A percentile compares a stretch with the other conserved stretches of the same genome.
Conservation (phyloP, 2,888 invertebrate genomes). For the Crossocerus cetratus region DNA sequence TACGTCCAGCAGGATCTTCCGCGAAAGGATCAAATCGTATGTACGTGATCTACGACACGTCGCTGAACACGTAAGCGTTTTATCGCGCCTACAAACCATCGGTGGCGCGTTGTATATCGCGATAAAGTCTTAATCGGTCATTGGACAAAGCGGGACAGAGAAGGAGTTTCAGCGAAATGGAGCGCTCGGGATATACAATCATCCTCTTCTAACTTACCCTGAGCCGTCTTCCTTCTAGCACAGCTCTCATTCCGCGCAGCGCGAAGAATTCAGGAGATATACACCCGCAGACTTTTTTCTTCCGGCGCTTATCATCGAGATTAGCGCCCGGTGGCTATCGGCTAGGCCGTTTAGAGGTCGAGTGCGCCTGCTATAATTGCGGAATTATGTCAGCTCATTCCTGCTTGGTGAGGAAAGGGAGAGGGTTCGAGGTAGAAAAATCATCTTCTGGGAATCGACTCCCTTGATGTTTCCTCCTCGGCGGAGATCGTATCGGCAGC, state of each 20-base stretch:
- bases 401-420: conserved; percentile 16
- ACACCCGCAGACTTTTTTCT: conserved; percentile 38
- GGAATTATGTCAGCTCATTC: conserved; percentile 58
- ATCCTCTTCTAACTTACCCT: conserved; percentile 33
- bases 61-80: conserved; percentile 55
- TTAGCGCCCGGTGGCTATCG: conserved; percentile 59
- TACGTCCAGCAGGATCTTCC: background rate
- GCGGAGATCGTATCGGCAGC: background rate
- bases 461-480: too few species aligned
- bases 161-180: conserved; percentile 41
- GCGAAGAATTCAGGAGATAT: conserved; percentile 29
- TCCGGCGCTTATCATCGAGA: conserved; percentile 58
- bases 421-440: too few species aligned
- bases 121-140: conserved; percentile 59
- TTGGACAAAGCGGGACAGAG: conserved; percentile 47
- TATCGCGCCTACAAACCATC: conserved; percentile 54
- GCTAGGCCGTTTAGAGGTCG: conserved; percentile 73
- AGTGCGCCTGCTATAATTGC: conserved; percentile 61
- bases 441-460: too few species aligned
- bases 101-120: conserved; percentile 43
- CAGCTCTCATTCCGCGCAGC: background rate
- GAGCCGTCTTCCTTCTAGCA: background rate
- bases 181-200: too few species aligned
- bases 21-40: conserved; percentile 48
- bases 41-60: conserved; percentile 64